phyloP scores from a whole-genome alignment of 23 tunicate species.

The Ciona savignyi region DNA sequence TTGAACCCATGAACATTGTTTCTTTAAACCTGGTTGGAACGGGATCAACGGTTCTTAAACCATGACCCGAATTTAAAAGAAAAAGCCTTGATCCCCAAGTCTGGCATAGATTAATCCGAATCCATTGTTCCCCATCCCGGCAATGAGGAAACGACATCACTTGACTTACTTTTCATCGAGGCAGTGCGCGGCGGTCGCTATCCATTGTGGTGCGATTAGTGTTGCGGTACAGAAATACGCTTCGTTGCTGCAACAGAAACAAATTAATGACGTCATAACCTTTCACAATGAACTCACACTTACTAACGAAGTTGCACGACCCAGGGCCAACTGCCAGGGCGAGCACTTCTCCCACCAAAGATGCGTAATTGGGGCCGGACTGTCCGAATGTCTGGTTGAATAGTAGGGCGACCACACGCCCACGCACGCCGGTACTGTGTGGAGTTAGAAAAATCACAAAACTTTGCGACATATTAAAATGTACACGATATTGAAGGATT shows the following conservation, averaged over 20 bases:
- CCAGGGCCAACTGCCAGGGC: conserved; percentile 75
- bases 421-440: conserved; percentile 27
- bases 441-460: not conserved
- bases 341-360: conserved; percentile 52
- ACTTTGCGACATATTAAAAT: not conserved
- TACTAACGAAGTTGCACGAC: conserved; percentile 64
- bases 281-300: conserved; percentile 8
- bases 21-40: too few species aligned
- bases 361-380: conserved; percentile 39
- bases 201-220: conserved; percentile 70
- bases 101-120: too few species aligned
- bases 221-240: conserved; percentile 54
- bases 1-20: too few species aligned
- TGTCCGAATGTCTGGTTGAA: conserved; percentile 25
- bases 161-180: conserved; percentile 13
- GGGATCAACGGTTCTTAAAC: too few species aligned
- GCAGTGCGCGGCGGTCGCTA: conserved; percentile 87
- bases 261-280: not conserved
- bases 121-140: not conserved
- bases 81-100: too few species aligned
- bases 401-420: conserved; percentile 46
- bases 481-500: too few species aligned
- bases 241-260: conserved; percentile 42
- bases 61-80: too few species aligned
- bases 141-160: not conserved